Base-by-base conservation (phyloP, 2,113 vertebrate species). In the Hucho hucho region DNA sequence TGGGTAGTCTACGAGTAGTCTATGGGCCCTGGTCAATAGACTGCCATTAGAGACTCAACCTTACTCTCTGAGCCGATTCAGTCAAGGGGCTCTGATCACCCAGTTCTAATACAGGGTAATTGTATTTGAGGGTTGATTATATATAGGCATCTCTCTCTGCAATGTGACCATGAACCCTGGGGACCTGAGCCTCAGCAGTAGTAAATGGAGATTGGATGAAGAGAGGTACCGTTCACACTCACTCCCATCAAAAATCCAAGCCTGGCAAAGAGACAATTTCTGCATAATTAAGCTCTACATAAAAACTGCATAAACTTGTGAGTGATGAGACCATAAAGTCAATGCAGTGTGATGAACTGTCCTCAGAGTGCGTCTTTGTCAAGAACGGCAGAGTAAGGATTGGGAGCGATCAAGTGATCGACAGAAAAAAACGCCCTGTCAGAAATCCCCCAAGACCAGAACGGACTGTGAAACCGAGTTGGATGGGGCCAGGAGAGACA, bases 201-300 rank as follows among this genome's bases (percentile, higher is more conserved):
- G 11, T 14, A 22, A 14, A 24, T 24, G 4, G 24, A n/a, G 63
- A 14, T 26, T 7, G 24, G 3, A 14, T 26, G 22, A 26, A 25
- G 25, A 63, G 5, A 24, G 59, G 24, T n/a, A 6, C 4, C 24
- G 1, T 24, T 63, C 22, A 22, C 24, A 63, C n/a, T n/a, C n/a
- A n/a, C 24, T 32, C 29, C 29, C 61, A 64, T 25, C 69, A 56
- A 28, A 11, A 70, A 67, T 70, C 72, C 80, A 81, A 22, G 65
- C 78, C 85, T 87, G 87, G 81, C 84, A 82, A 26, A 0, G 18
- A 3, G 0, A 47, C 37, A 0, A n/a, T 79, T 84, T 79, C 78
- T 68, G 85, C 79, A 85, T 87, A 86, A 90, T 89, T 87, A 87
- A 85, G 84, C 69, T 81, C 84, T 75, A 84, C 85, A 79, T 75